phyloP scores from a whole-genome alignment of 2,797 vertebrate genomes.

The Octomys mimax region DNA sequence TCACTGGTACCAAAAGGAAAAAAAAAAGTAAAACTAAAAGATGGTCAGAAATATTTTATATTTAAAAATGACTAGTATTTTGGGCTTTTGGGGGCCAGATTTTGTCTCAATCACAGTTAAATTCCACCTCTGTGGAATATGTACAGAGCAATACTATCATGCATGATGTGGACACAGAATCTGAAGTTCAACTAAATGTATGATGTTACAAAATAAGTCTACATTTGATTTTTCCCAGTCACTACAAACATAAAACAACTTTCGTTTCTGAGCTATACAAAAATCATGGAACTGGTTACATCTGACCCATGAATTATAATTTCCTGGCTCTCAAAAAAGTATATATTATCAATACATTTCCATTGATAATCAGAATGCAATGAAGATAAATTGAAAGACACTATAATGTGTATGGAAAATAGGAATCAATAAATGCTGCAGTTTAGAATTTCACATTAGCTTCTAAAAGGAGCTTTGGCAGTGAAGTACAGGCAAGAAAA shows the following conservation, averaged over 20 bases:
- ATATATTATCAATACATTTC: neutral
- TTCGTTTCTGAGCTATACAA: neutral
- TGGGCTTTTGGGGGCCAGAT: neutral
- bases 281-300: neutral
- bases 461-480: neutral
- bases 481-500: neutral
- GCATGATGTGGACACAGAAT: neutral
- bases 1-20: too few species aligned
- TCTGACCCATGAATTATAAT: neutral
- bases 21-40: neutral
- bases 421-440: neutral
- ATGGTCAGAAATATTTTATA: neutral
- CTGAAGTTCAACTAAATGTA: slow-evolving; percentile 22
- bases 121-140: neutral
- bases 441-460: neutral
- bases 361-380: neutral
- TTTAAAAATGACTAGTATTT: neutral
- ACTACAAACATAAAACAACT: neutral
- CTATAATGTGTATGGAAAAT: too few species aligned
- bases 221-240: neutral
- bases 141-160: neutral
- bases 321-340: neutral
- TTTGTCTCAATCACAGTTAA: neutral
- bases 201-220: slow-evolving; percentile 4
- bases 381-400: neutral